Percentiles rank a stretch among this genome's conserved stretches.
These are phyloP conservation scores for Aplocera efformata DNA, from an alignment of 2,888 invertebrate species.

Conservation along the genomic window DNA sequence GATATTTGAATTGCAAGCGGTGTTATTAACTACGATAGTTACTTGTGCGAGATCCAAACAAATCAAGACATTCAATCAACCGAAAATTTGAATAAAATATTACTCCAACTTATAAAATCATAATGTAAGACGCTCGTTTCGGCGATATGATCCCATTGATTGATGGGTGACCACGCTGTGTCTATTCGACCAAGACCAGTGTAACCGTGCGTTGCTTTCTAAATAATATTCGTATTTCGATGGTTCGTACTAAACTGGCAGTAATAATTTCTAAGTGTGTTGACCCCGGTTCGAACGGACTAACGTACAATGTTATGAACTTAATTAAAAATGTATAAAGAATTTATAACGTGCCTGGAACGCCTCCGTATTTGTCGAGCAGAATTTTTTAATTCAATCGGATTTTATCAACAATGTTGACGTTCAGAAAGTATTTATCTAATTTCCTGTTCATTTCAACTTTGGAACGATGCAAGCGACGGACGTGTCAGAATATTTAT, in stretches of 20 bases:
- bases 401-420: constrained; percentile 31
- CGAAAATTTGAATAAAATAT: constrained; percentile 77
- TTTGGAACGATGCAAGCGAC: constrained; percentile 2
- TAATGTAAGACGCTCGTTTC: constrained; percentile 70
- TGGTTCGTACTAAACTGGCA: constrained; percentile 50
- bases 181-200: constrained; percentile 46
- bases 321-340: constrained; percentile 75
- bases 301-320: constrained; percentile 61
- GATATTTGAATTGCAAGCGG: constrained; percentile 57
- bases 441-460: constrained; percentile 60
- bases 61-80: constrained; percentile 72
- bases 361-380: constrained; percentile 59
- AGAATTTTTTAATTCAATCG: constrained; percentile 50
- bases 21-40: constrained; percentile 39
- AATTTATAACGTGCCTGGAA: constrained; percentile 63
- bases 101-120: constrained; percentile 74
- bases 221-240: constrained; percentile 22
- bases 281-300: constrained; percentile 57
- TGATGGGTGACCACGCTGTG: constrained; percentile 77
- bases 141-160: constrained; percentile 78
- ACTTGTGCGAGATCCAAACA: constrained; percentile 43
- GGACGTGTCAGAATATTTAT: constrained; percentile 5
- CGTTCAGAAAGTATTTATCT: constrained; percentile 43
- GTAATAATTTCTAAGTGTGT: constrained; percentile 59
- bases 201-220: constrained; percentile 24